Base-by-base conservation (phyloP, 1,140 invertebrate genomes). In the Philopotamus ludificatus region DNA sequence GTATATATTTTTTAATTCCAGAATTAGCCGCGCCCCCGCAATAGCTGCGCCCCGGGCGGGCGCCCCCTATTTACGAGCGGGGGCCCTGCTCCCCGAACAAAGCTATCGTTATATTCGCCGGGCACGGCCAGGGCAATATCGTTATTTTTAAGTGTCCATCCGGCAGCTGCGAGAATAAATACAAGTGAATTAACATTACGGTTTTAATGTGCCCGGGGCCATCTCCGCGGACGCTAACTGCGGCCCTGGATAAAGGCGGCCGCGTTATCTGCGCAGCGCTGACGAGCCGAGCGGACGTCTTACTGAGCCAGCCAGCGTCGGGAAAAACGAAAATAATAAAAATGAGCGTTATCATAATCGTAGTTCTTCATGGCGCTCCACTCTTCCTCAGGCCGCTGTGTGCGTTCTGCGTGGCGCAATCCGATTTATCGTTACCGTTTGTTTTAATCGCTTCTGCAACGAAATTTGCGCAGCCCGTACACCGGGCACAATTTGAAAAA, bases 131-230 rank as follows among this genome's bases (percentile, higher is more conserved):
- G 3, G 59, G 64, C 61, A 70, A 64, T 70, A 66, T 70, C 68
- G 68, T 70, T 70, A 70, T 70, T 70, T 70, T 70, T 70, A 70
- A 70, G 68, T 70, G 68, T 70, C 68, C 68, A 70, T 70, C 68
- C 68, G 68, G 68, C 68, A 70, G 68, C 68, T 70, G 68, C 68
- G 68, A 63, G 68, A 63, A 70, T 70, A 70, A 70, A 70, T 70
- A 70, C 68, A 66, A 66, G 68, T 70, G 68, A 70, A 70, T 70
- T 70, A 70, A 70, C 68, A 70, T 70, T 70, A 70, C 54, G 64
- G 68, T 70, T 70, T 70, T 70, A 70, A 70, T 70, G 68, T 66
- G 57, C 57, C 44, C 57, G 49, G 42, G 57, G 62, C 58, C 51
- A 65, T 65, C 63, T 58, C 25, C 42, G 53, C 63, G 51, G 44